Percentiles rank a stretch among this genome's conserved stretches.
These are phyloP conservation scores for Periplaneta americana DNA, from an alignment of 1,140 invertebrate species.

Conservation along the genomic window DNA sequence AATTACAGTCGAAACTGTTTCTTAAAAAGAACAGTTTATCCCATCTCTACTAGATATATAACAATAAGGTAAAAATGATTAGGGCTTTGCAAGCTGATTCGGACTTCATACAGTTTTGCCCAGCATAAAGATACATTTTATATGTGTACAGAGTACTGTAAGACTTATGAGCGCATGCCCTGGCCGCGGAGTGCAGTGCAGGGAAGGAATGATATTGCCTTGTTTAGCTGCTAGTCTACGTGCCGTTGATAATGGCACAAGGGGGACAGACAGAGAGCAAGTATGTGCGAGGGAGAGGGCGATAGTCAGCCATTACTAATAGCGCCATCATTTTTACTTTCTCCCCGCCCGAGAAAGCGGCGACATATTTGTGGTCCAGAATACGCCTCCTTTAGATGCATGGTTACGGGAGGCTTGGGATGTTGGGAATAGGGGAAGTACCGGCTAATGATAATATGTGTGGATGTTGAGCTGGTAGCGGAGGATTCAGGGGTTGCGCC, in stretches of 20 bases:
- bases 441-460: background rate
- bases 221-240: background rate
- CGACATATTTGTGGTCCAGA: background rate
- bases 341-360: background rate
- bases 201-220: background rate
- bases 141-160: background rate
- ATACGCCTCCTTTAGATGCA: background rate
- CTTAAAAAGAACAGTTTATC: too few relatives aligned
- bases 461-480: background rate
- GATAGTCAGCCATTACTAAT: background rate
- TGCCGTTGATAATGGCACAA: background rate
- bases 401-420: background rate
- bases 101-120: too few relatives aligned
- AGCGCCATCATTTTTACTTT: background rate
- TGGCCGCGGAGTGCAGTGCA: too few relatives aligned
- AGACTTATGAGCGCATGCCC: too few relatives aligned
- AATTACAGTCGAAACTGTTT: too few relatives aligned
- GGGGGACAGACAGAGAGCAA: background rate
- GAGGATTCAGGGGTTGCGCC: background rate
- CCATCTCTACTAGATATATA: too few relatives aligned
- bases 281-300: background rate
- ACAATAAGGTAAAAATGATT: too few relatives aligned
- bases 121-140: too few relatives aligned
- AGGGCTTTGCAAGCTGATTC: too few relatives aligned
- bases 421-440: background rate